Evolutionary conservation across 2,113 vertebrate species (phyloP), one percentile per base, ranked within the genome.

Genomic region (Gallinago paraguaiae): DNA sequence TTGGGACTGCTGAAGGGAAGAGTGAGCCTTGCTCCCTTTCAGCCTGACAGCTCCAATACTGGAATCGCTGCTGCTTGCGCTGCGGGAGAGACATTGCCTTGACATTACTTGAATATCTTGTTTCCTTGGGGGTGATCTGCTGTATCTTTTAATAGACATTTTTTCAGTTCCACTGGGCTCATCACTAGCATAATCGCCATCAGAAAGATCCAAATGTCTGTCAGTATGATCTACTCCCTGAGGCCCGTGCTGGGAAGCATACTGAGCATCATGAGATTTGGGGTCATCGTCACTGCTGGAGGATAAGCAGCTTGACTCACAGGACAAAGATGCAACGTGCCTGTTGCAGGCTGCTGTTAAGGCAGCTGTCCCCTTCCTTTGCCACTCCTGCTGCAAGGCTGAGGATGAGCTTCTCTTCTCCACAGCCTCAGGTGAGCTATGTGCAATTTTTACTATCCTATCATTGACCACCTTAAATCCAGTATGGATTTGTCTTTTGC

Each of bases 391-490:
- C 45, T 56, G 28, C n/a, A 59, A 67, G 30, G 37, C 4, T 70
- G 22, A 64, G 27, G 48, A 53, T 56, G 48, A 71, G 8, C 19
- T 93, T 68, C 51, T 64, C 18, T 78, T 41, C 20, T 65, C 37
- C 35, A 46, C 61, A 63, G 33, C 46, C 54, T 81, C 45, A 59
- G 43, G 27, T 48, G 71, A 61, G 15, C 37, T 76, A 81, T 5
- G 5, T 23, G 23, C 20, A 59, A 97, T 84, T 95, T 97, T 97
- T 63, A 95, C 83, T 78, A 96, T 97, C 87, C 86, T 97, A 78
- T 96, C 97, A 56, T 96, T 97, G 17, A 90, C 31, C 33, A 87
- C 95, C 91, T 98, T 97, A 96, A 98, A 98, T 31, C 81, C 86
- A 57, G 93, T 39, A 11, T 5, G 80, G 77, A 72, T 82, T 94